A percentile compares a stretch with the other conserved stretches of the same genome.
phyloP scores from a whole-genome alignment of 2,797 vertebrate genomes.

The Eospalax fontanierii region DNA sequence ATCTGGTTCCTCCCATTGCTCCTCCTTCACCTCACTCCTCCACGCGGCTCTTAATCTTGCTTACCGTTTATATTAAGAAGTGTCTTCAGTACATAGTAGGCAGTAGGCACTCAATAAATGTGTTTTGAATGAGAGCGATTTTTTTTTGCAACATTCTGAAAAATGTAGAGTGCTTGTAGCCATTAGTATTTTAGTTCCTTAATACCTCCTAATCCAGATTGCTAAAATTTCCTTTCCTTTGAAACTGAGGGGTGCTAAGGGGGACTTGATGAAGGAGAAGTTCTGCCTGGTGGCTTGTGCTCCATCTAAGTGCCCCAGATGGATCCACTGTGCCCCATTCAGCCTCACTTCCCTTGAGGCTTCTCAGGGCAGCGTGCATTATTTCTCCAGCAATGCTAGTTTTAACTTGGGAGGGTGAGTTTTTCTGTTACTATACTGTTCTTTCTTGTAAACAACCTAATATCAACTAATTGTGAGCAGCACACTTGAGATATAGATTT shows the following conservation, averaged over 20 bases:
- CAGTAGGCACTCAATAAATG: background rate
- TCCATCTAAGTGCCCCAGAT: background rate
- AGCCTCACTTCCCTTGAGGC: background rate
- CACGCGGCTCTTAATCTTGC: background rate
- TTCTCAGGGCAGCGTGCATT: background rate
- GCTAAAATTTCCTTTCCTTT: conserved; percentile 2
- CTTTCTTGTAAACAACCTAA: background rate
- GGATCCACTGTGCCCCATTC: background rate
- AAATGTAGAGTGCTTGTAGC: background rate
- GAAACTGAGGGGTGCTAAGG: background rate
- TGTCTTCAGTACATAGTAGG: background rate
- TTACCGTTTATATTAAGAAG: background rate
- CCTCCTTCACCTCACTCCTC: background rate
- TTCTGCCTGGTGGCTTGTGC: background rate
- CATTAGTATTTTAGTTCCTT: conserved; percentile 50
- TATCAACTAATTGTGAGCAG: background rate
- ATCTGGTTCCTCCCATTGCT: too few relatives aligned
- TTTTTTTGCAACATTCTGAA: conserved; percentile 34
- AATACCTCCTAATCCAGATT: background rate
- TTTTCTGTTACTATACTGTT: background rate
- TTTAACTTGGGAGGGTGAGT: background rate
- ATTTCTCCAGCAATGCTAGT: background rate
- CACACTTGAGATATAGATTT: background rate
- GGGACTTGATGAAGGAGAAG: background rate
- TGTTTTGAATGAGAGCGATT: conserved; percentile 33